These are phyloP conservation scores for Platyscapa corneri DNA, from an alignment of 1,140 invertebrate species.

Conservation along the genomic window DNA sequence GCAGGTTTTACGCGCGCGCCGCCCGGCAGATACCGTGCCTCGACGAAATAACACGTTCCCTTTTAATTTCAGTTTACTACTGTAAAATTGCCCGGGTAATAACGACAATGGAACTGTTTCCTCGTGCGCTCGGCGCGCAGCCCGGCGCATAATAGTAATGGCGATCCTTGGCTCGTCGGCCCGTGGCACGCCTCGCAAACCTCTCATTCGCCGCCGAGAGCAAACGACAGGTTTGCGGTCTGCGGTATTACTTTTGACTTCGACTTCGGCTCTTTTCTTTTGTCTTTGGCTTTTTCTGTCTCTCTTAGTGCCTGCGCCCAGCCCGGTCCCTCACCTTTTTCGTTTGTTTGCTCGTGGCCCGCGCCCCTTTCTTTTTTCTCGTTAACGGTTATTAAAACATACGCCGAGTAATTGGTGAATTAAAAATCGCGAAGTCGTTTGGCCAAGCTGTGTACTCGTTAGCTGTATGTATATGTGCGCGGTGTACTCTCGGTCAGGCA, in stretches of 20 bases:
- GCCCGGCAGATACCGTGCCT: slow-evolving; percentile 4
- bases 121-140: neutral
- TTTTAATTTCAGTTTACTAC: slow-evolving; percentile 69
- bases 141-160: slow-evolving; percentile 57
- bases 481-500: neutral
- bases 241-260: slow-evolving; percentile 42
- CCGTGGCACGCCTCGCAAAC: slow-evolving; percentile 43
- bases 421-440: slow-evolving; percentile 35
- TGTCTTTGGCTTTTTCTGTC: neutral
- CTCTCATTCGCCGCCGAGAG: slow-evolving; percentile 38
- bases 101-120: slow-evolving; percentile 61
- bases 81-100: slow-evolving; percentile 66
- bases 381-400: slow-evolving; percentile 49
- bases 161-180: slow-evolving; percentile 57
- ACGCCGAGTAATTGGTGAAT: slow-evolving; percentile 49
- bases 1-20: neutral
- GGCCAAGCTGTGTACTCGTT: slow-evolving; percentile 5
- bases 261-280: slow-evolving; percentile 40
- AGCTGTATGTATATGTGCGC: neutral
- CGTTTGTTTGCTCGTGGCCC: slow-evolving; percentile 19
- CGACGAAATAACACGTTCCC: slow-evolving; percentile 50
- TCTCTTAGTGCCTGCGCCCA: neutral
- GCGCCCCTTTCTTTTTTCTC: slow-evolving; percentile 18
- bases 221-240: slow-evolving; percentile 52
- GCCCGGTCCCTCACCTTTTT: slow-evolving; percentile 17